Base-by-base conservation (phyloP, 2,888 invertebrate genomes). In the Luperina testacea region DNA sequence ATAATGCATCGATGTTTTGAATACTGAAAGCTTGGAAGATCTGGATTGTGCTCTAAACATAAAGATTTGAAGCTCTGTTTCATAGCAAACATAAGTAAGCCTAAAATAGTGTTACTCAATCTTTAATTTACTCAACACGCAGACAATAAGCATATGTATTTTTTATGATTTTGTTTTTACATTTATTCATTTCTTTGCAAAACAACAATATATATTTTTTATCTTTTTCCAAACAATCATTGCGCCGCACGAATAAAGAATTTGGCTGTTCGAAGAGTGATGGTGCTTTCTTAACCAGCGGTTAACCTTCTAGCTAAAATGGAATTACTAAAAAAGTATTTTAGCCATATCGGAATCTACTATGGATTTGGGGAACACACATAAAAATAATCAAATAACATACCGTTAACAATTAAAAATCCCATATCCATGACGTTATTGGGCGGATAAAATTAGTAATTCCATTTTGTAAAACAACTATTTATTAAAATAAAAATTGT, bases 261-360 rank as follows among this genome's bases (percentile, higher is more conserved):
- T 61, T 13, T 32, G 13, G 15, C 24, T 61, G n/a, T 8, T n/a
- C 15, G 20, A n/a, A 42, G n/a, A 67, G 24, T 13, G 7, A 2
- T 3, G 0, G 24, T 57, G 57, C 80, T 67, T 67, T 61, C 15
- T n/a, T 32, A 74, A n/a, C 38, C 3, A 79, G 42, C 17, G 24
- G 20, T 57, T 11, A 32, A 38, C 20, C 15, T 68, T 71, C 78
- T 87, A 87, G 85, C 77, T 86, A 93, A 94, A 95, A 95, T 95
- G 95, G 95, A 96, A 96, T 95, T 92, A 96, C 95, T 93, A 93
- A 92, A 88, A 82, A 75, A 77, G 65, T 61, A 38, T 65, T 77
- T 83, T 90, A 90, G 90, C 90, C 51, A 74, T n/a, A 70, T 77
- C 61, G 61, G 82, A 27, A 8, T 88, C 91, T 92, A 92, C 92